A percentile compares a stretch with the other conserved stretches of the same genome.
Evolutionary conservation across 2,113 vertebrate genomes (phyloP).

Genomic region (Menura novaehollandiae): DNA sequence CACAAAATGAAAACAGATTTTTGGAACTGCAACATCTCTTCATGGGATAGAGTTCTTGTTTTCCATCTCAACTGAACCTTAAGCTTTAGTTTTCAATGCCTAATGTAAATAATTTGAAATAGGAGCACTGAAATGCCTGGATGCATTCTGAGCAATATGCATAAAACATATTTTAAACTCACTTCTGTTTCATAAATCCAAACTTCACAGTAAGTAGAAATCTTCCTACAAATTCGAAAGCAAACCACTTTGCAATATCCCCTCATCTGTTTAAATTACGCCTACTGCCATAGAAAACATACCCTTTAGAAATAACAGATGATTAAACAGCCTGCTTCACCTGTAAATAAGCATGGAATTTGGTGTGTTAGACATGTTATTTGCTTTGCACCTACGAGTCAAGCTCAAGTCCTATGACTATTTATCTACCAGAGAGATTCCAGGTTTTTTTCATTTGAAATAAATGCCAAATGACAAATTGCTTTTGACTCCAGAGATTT

Average conservation of each 20-base stretch:
- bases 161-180: not conserved
- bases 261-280: not conserved
- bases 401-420: not conserved
- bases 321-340: not conserved
- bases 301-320: constrained; percentile 2
- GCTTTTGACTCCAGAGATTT: not conserved
- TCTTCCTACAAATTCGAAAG: not conserved
- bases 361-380: not conserved
- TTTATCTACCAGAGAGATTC: not conserved
- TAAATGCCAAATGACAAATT: not conserved
- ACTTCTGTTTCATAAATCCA: not conserved
- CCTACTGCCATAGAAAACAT: not conserved
- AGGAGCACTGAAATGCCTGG: not conserved
- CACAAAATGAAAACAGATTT: not conserved
- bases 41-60: not conserved
- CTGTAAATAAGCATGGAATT: constrained; percentile 1
- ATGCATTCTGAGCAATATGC: not conserved
- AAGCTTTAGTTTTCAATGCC: not conserved
- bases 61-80: not conserved
- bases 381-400: not conserved
- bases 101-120: not conserved
- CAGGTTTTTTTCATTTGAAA: not conserved
- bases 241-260: not conserved
- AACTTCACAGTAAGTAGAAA: not conserved
- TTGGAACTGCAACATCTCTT: not conserved